Base-by-base conservation (phyloP, 1,140 invertebrate species). In the Zelostemma sp. region DNA sequence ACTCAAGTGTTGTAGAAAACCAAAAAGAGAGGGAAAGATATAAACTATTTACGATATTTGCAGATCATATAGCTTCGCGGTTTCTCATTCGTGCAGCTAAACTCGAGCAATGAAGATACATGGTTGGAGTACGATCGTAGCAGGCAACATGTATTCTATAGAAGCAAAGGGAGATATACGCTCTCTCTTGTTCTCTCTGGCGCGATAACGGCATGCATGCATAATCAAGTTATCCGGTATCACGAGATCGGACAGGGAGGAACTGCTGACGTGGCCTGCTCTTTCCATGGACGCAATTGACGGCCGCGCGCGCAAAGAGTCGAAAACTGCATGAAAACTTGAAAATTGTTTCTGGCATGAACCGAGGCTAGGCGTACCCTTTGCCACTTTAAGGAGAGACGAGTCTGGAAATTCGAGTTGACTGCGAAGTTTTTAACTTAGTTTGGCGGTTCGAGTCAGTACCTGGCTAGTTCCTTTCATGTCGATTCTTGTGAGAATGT, bases 381-480 rank as follows among this genome's bases (percentile, higher is more conserved):
- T 68, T 69, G 59, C 59, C 63, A 69, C 60, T 72, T 59, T 35
- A 43, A 51, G 45, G 43, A 55, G 46, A 51, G 40, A 54, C 59
- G 61, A 67, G 63, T 51, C 66, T 49, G 47, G 46, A 69, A 74
- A 69, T 75, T 68, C 47, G 48, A 54, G 62, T 65, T 72, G 72
- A 75, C 73, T 75, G 48, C 41, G 60, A 75, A 75, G 69, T 75
- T 75, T 72, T 69, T 72, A 75, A 75, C 73, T 75, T 55, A 75
- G 65, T 75, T 75, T 75, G 55, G 62, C 63, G 63, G 69, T 75
- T 75, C 66, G 46, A 63, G 62, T 67, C 55, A 48, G 51, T 49
- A 64, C 54, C 62, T 28, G 54, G 49, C 56, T 63, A 49, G 58
- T 68, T 65, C 60, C 67, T 70, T 70, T 70, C 55, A 73, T 68